A percentile compares a stretch with the other conserved stretches of the same genome.
Evolutionary conservation across 64 coral and sea anemone genomes (phyloP).

Genomic region (Pocillopora damicornis): DNA sequence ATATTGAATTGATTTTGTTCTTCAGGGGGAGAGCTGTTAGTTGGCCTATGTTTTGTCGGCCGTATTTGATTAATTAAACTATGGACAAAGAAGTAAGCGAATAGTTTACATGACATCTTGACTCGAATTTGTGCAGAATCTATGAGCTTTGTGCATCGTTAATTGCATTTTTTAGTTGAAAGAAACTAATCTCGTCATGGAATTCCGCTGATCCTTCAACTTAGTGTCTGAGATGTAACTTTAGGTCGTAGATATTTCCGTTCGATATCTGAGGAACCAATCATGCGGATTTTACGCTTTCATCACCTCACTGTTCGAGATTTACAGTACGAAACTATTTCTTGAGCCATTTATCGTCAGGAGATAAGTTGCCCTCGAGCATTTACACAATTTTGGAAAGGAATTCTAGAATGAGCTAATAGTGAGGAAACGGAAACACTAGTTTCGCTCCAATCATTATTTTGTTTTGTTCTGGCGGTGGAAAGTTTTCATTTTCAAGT

Average conservation of each 20-base stretch:
- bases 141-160: neutral
- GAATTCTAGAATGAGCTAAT: neutral
- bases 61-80: neutral
- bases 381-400: neutral
- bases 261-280: neutral
- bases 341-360: neutral
- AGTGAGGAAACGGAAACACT: neutral
- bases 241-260: neutral
- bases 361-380: neutral
- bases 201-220: neutral
- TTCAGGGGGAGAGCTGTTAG: neutral
- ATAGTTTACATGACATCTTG: neutral
- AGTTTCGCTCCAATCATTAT: neutral
- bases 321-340: neutral
- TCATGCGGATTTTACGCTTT: neutral
- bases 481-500: neutral
- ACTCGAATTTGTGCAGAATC: slow-evolving; percentile 1
- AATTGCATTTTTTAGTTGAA: slow-evolving; percentile 2
- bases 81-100: slow-evolving; percentile 4
- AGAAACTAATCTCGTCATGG: neutral
- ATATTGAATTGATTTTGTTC: neutral
- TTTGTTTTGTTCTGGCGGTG: neutral
- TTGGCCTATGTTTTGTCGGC: neutral
- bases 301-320: neutral
- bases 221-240: neutral